These are phyloP conservation scores for Syngnathus scovelli DNA, from an alignment of 2,113 vertebrate species.

Conservation along the genomic window DNA sequence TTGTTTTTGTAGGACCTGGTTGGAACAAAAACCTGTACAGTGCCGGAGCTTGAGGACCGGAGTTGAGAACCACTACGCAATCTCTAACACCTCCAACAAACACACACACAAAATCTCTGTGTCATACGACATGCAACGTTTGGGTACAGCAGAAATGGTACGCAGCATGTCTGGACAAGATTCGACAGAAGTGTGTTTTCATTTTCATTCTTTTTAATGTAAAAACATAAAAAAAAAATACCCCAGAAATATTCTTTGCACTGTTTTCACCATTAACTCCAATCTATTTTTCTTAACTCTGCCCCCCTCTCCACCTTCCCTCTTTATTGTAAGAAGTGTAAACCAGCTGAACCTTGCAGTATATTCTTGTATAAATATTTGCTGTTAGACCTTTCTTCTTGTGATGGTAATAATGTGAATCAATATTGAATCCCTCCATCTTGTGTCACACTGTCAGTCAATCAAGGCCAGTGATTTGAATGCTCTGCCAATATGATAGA, in stretches of 20 bases:
- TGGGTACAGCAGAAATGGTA: slow-evolving; percentile 70
- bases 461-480: slow-evolving; percentile 35
- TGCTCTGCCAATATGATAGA: slow-evolving; percentile 6
- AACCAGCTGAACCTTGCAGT: slow-evolving; percentile 66
- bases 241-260: slow-evolving; percentile 74
- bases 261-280: slow-evolving; percentile 74
- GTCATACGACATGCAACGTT: slow-evolving; percentile 44
- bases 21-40: slow-evolving; percentile 83
- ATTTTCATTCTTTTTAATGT: slow-evolving; percentile 68
- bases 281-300: slow-evolving; percentile 76
- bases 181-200: slow-evolving; percentile 69
- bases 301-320: slow-evolving; percentile 58
- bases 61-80: slow-evolving; percentile 81
- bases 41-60: slow-evolving; percentile 80
- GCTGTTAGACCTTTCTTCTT: slow-evolving; percentile 71
- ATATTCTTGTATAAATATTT: slow-evolving; percentile 68
- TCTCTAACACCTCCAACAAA: slow-evolving; percentile 52
- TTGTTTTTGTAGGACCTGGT: slow-evolving; percentile 84
- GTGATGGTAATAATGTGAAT: slow-evolving; percentile 59
- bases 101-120: slow-evolving; percentile 26
- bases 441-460: slow-evolving; percentile 42
- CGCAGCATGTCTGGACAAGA: slow-evolving; percentile 67
- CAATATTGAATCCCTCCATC: slow-evolving; percentile 52
- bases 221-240: slow-evolving; percentile 61
- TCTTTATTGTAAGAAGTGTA: slow-evolving; percentile 67